Conservation (phyloP, 2,113 vertebrate species). For the Aplodontia rufa region DNA sequence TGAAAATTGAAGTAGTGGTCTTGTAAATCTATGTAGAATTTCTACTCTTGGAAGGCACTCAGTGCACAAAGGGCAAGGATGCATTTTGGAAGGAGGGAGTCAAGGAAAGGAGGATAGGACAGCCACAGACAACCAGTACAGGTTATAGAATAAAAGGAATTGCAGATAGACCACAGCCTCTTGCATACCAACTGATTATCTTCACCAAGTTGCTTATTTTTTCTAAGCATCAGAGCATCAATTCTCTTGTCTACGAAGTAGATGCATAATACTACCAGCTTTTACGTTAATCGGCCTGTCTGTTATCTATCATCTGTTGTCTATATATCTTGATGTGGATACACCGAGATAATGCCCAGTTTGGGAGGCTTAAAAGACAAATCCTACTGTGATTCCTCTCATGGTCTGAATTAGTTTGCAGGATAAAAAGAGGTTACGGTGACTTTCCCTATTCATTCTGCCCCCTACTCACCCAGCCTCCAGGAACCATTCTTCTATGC, state of each 20-base stretch:
- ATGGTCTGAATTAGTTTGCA: not conserved
- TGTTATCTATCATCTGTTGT: not conserved
- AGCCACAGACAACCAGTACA: not conserved
- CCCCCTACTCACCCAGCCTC: not conserved
- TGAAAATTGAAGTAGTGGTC: not conserved
- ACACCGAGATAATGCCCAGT: not conserved
- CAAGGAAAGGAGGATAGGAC: rapidly evolving
- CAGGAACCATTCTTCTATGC: not conserved
- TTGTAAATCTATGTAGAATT: not conserved
- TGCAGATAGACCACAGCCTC: not conserved
- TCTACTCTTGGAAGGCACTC: not conserved
- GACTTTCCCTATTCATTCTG: no score
- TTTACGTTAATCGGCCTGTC: not conserved
- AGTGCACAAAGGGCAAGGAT: not conserved
- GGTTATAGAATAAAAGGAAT: not conserved
- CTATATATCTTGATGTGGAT: not conserved
- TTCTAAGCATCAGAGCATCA: not conserved
- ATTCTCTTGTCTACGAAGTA: not conserved
- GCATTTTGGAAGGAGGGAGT: not conserved
- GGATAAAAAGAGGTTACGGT: not conserved
- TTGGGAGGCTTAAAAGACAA: not conserved
- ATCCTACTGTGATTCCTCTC: not conserved
- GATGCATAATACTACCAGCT: not conserved
- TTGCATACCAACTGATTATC: not conserved
- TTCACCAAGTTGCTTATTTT: not conserved